Base-by-base conservation (phyloP, 1,140 invertebrate species). In the Helicorthomorpha holstii region DNA sequence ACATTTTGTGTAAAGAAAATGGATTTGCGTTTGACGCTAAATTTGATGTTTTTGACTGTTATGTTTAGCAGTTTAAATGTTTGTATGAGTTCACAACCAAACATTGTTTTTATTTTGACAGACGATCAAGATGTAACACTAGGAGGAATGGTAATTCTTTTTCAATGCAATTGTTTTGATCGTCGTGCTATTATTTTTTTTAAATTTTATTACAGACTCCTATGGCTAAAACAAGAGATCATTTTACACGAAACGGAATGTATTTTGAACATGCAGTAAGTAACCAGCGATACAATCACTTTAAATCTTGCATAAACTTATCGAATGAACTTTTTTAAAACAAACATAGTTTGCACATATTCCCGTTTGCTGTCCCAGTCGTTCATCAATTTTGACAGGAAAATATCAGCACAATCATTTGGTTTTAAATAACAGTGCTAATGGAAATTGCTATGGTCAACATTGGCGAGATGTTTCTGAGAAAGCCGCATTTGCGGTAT, bases 301-400 rank as follows among this genome's bases (percentile, higher is more conserved):
- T 34, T 34, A 7, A 7, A 34, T 34, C 7, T 7, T 7, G 29
- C 29, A 34, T 34, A 7, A 34, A n/a, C 52, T 26, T 27, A 49
- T 21, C 47, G 23, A 52, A 27, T 27, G 27, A 45, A 43, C 26
- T 41, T 52, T 48, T 42, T 25, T 58, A n/a, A n/a, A n/a, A n/a
- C n/a, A n/a, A n/a, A n/a, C 69, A 46, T 59, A 84, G 80, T 88
- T 79, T 66, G 79, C 77, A 1, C 79, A 80, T 43, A 80, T 82
- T 0, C 86, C 86, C 10, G 75, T 91, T 41, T 91, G 87, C 45
- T 91, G 90, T 62, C 90, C 90, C 16, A 90, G 87, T 63, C 74
- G 90, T 45, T 80, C 86, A 10, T 83, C 84, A 29, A 77, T 94
- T 42, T 68, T 95, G 16, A 86, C 85, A 0, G 89, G 89, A 26